Evolutionary conservation across 2,888 invertebrate species (phyloP).

Genomic region (Nezara viridula): DNA sequence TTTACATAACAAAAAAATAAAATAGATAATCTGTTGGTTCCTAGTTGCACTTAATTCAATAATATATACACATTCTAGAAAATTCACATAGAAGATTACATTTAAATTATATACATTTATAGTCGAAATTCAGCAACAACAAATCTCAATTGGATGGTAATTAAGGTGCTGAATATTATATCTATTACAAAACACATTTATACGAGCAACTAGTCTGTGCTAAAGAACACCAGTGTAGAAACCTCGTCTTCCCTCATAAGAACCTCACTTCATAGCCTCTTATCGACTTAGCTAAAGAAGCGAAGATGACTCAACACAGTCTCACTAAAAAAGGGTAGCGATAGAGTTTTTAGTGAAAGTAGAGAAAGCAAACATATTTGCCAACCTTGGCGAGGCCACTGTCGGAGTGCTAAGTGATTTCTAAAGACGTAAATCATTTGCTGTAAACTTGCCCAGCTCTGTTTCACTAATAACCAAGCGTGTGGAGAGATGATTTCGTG

Average conservation of each 20-base stretch:
- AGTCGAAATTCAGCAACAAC: too few species aligned
- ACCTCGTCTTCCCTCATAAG: neutral
- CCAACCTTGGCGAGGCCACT: neutral
- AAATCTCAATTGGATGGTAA: too few species aligned
- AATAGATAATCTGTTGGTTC: too few species aligned
- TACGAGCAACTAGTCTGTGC: too few species aligned
- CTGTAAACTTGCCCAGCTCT: neutral
- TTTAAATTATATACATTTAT: too few species aligned
- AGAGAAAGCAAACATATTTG: slow-evolving; percentile 8
- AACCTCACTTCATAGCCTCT: neutral
- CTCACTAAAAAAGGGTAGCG: neutral
- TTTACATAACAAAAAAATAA: too few species aligned
- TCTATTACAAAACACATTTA: too few species aligned
- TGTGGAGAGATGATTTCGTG: neutral
- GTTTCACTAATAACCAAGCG: neutral
- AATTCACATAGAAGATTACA: too few species aligned
- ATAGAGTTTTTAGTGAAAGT: neutral
- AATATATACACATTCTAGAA: too few species aligned
- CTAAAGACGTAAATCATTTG: slow-evolving; percentile 10
- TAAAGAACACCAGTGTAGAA: neutral
- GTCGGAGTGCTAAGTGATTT: neutral
- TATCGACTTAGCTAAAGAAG: neutral
- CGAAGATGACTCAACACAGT: neutral
- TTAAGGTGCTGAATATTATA: too few species aligned
- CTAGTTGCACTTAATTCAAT: too few species aligned